Conservation (phyloP, 2,888 invertebrate species). For the Euphydryas editha region DNA sequence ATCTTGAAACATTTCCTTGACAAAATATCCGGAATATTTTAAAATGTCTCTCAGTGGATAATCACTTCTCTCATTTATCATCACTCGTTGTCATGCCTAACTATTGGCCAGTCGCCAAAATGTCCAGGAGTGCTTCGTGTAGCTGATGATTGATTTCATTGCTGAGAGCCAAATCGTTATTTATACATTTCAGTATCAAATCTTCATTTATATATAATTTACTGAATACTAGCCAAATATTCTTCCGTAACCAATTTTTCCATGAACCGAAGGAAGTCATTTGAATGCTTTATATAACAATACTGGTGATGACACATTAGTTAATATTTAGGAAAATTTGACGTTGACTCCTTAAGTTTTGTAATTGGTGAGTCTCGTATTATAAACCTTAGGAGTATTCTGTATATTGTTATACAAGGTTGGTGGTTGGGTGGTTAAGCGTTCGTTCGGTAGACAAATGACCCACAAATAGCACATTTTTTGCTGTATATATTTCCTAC, state of each 20-base stretch:
- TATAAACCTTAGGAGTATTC: conserved; percentile 3
- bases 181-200: conserved; percentile 44
- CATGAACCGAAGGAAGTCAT: background rate
- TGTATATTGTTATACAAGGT: conserved; percentile 26
- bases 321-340: background rate
- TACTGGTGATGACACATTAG: background rate
- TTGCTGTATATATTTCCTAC: background rate
- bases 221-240: conserved; percentile 9
- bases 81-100: conserved; percentile 33
- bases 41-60: conserved; percentile 27
- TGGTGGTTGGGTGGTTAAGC: conserved; percentile 21
- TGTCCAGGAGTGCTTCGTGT: conserved; percentile 27
- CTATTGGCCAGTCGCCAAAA: conserved; percentile 42
- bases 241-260: background rate
- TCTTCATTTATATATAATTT: conserved; percentile 28
- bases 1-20: conserved; percentile 17
- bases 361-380: conserved; percentile 3
- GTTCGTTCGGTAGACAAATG: conserved; percentile 25
- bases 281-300: background rate
- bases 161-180: conserved; percentile 44
- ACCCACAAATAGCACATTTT: conserved; percentile 24
- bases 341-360: background rate
- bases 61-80: conserved; percentile 37
- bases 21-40: conserved; percentile 30
- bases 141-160: conserved; percentile 45